phyloP scores from a whole-genome alignment of 2,113 vertebrate species.

The Phrynosoma blainvillii region DNA sequence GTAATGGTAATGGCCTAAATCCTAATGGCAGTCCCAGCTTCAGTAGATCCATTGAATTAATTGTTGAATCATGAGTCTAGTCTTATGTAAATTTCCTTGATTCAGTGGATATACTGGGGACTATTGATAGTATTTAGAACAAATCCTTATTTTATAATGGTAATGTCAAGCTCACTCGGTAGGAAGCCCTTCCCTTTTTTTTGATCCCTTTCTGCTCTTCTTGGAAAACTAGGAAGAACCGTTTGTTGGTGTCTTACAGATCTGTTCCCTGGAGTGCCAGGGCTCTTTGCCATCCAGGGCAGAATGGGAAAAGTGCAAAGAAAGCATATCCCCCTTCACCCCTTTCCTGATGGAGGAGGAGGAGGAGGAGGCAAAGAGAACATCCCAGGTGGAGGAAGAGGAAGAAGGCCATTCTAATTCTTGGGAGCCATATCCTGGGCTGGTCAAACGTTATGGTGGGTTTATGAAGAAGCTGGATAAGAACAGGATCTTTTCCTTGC shows the following conservation, averaged over 20 bases:
- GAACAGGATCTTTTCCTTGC: constrained; percentile 74
- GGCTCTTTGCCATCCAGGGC: constrained; percentile 59
- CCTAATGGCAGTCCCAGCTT: too few species aligned
- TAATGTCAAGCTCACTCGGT: not conserved
- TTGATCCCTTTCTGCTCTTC: not conserved
- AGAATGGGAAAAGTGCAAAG: constrained; percentile 81
- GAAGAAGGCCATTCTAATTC: constrained; percentile 50
- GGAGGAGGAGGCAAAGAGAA: constrained; percentile 29
- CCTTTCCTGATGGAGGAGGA: constrained; percentile 47
- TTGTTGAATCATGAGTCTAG: too few species aligned
- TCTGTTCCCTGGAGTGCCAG: constrained; percentile 86
- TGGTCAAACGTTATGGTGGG: constrained; percentile 80
- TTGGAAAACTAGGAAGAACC: not conserved
- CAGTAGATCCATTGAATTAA: too few species aligned
- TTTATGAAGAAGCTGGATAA: constrained; percentile 86
- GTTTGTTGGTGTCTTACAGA: constrained; percentile 74
- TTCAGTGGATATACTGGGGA: too few species aligned
- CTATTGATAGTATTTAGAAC: too few species aligned
- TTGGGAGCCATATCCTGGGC: constrained; percentile 44
- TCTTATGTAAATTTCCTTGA: too few species aligned
- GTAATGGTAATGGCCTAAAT: too few species aligned
- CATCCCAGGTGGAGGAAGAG: not conserved
- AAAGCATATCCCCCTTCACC: constrained; percentile 47
- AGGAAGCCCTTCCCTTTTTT: not conserved
- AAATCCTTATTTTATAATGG: too few species aligned